Evolutionary conservation across 2,797 vertebrate species (phyloP), one percentile per base, ranked within the genome.

Genomic region (Sparus aurata): DNA sequence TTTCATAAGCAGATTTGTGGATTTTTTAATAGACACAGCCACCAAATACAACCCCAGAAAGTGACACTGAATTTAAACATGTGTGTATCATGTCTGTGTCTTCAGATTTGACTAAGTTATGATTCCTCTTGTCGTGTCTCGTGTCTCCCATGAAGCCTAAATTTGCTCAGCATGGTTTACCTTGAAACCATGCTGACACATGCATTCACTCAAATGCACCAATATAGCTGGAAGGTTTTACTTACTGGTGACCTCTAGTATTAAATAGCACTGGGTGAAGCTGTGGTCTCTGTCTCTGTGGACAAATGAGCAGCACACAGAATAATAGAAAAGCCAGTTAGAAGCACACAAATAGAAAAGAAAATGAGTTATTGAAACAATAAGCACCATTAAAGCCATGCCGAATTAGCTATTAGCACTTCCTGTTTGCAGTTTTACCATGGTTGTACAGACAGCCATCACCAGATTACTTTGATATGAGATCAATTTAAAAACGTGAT

Each of bases 211-310:
- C 43, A 49, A 50, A 20, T 18, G 8, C n/a, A 46, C 9, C 43
- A 15, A 45, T 45, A 15, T 5, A 45, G 43, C 12, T 45, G 45
- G 45, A 5, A 62, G 23, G 34, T 73, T 70, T 58, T 13, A 12
- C 58, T 50, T 69, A 27, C 66, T 75, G 77, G 50, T 70, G 72
- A 79, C 74, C 71, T 75, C 50, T 34, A 46, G 76, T 45, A 78
- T 84, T 54, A 84, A 85, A 78, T 84, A 72, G 61, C 80, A 78
- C 68, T 4, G 55, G 30, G 67, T 73, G 53, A 87, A 46, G 34
- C 55, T 11, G 60, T 60, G 70, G 77, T 73, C 34, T 38, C 8
- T 73, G 80, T 83, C 45, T 77, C 58, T 50, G 69, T 5, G 41
- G 54, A 69, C 66, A 67, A 81, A 77, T 5, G 50, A 75, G 64